phyloP scores from a whole-genome alignment of 2,888 invertebrate genomes.

The Malacosoma neustria region DNA sequence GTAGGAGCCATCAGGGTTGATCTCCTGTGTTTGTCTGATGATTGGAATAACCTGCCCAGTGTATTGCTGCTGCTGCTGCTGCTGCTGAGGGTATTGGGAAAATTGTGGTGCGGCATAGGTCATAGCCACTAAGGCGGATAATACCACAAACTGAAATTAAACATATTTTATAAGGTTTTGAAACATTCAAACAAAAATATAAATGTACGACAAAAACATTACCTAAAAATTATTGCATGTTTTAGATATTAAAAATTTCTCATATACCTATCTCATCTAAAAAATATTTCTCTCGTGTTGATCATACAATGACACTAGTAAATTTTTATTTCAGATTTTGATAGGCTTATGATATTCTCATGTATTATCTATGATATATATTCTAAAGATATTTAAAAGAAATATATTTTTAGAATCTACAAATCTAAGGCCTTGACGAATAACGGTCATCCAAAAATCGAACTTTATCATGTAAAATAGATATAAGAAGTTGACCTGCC shows the following conservation, averaged over 20 bases:
- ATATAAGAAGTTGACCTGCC: slow-evolving; percentile 19
- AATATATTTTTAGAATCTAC: too few species aligned
- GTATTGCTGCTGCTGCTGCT: slow-evolving; percentile 38
- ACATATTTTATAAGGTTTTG: too few species aligned
- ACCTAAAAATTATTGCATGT: background rate
- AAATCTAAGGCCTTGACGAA: too few species aligned
- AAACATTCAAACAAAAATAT: slow-evolving; percentile 3
- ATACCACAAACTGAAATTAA: slow-evolving; percentile 44
- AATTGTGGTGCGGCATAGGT: slow-evolving; percentile 51
- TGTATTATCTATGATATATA: too few species aligned
- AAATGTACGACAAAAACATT: background rate
- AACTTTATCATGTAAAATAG: slow-evolving; percentile 14
- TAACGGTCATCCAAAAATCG: slow-evolving; percentile 11
- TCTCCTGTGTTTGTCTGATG: slow-evolving; percentile 69
- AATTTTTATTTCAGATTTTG: too few species aligned
- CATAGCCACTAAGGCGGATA: slow-evolving; percentile 49
- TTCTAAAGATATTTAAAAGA: too few species aligned
- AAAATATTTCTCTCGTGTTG: background rate
- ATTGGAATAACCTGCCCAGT: slow-evolving; percentile 71
- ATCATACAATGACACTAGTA: background rate
- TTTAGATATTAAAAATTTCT: background rate
- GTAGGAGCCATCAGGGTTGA: slow-evolving; percentile 75
- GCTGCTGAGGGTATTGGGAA: slow-evolving; percentile 26
- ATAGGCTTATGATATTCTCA: too few species aligned
- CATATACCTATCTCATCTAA: background rate